Evolutionary conservation across 2,888 invertebrate genomes (phyloP).

Genomic region (Sussaba pulchella): DNA sequence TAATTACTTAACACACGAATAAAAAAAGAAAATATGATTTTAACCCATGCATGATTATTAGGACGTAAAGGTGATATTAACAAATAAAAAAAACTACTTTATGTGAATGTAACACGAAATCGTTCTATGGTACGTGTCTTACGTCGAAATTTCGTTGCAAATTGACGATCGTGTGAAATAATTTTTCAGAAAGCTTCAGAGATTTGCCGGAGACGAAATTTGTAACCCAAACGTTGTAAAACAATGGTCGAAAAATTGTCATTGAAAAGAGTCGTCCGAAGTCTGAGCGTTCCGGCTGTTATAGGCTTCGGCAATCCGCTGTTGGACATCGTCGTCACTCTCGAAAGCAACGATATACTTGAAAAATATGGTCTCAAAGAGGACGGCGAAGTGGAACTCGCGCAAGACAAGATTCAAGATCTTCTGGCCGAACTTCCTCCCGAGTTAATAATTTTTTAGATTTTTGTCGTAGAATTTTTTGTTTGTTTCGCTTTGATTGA

Average conservation of each 20-base stretch:
- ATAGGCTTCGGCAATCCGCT: conserved; percentile 83
- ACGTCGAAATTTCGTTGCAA: not conserved
- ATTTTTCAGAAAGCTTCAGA: conserved; percentile 27
- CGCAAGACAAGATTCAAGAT: conserved; percentile 74
- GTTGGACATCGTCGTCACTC: conserved; percentile 77
- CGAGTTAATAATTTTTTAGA: conserved; percentile 72
- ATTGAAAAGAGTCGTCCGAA: conserved; percentile 68
- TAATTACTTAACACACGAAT: conserved; percentile 32
- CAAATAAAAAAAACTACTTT: conserved; percentile 10
- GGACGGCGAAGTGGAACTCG: conserved; percentile 80
- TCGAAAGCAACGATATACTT: conserved; percentile 76
- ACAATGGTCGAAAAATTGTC: conserved; percentile 73
- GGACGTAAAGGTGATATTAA: conserved; percentile 13
- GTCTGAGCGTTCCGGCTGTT: conserved; percentile 75
- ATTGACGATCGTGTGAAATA: not conserved
- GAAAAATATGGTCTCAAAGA: conserved; percentile 77
- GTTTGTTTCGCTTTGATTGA: too few species aligned
- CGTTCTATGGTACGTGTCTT: not conserved
- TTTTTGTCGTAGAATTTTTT: not conserved
- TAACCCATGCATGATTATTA: conserved; percentile 40
- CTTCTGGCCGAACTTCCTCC: conserved; percentile 75
- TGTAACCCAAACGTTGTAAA: conserved; percentile 13
- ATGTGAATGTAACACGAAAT: conserved; percentile 19
- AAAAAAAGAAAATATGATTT: conserved; percentile 28
- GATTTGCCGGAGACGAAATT: not conserved